These are phyloP conservation scores for Australoheros facetus DNA, from an alignment of 2,797 vertebrate genomes.

Conservation along the genomic window DNA sequence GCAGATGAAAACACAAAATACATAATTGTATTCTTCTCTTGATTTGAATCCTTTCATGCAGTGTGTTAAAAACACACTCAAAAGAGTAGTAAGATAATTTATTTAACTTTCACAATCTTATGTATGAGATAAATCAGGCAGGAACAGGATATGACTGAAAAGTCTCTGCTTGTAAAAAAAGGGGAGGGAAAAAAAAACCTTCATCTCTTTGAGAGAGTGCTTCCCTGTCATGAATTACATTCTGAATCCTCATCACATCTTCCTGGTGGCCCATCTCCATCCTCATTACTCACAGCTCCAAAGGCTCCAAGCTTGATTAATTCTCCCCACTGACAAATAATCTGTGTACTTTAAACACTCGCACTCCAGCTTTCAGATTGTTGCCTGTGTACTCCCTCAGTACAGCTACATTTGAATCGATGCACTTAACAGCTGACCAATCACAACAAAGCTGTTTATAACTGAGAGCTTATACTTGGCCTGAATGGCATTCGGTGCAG, in stretches of 20 bases:
- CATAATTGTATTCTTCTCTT: not conserved
- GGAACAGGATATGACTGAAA: conserved; percentile 18
- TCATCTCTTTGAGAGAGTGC: conserved; percentile 12
- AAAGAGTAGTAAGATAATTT: not conserved
- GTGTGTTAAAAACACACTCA: conserved; percentile 1
- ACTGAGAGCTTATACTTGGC: conserved; percentile 24
- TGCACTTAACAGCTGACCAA: conserved; percentile 19
- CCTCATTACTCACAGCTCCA: conserved; percentile 62
- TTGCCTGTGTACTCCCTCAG: conserved; percentile 10
- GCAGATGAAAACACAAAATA: not conserved
- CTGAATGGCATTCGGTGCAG: conserved; percentile 16
- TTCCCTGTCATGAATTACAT: conserved; percentile 29
- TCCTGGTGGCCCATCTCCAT: conserved; percentile 58
- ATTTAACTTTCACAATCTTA: conserved; percentile 4
- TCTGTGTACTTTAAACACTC: conserved; percentile 52
- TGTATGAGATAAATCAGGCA: conserved; percentile 12
- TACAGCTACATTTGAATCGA: conserved; percentile 22
- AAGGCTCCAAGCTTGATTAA: conserved; percentile 59
- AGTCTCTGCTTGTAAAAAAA: not conserved
- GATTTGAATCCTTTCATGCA: not conserved
- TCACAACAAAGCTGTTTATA: conserved; percentile 37
- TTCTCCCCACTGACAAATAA: conserved; percentile 63
- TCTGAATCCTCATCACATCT: conserved; percentile 61
- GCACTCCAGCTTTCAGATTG: conserved; percentile 37
- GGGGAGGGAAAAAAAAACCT: not conserved